Conservation (phyloP, 2,797 vertebrate species). For the Podargus strigoides region DNA sequence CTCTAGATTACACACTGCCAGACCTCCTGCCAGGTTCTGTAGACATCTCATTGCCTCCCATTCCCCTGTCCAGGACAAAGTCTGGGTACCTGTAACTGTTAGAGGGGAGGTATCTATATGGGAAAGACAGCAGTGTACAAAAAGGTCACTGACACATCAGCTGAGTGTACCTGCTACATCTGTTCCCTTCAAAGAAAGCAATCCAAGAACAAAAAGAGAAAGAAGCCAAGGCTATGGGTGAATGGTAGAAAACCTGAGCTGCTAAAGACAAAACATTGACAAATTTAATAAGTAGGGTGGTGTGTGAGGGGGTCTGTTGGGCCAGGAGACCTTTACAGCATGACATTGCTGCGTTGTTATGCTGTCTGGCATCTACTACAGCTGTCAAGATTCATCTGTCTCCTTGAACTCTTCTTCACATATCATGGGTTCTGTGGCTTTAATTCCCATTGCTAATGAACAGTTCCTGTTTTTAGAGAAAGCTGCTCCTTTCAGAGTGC, state of each 20-base stretch:
- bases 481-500: not conserved
- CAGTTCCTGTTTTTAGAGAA: not conserved
- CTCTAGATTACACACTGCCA: not conserved
- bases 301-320: not conserved
- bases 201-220: not conserved
- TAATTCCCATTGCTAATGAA: not conserved
- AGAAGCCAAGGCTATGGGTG: not conserved
- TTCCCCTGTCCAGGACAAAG: not conserved
- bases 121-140: not conserved
- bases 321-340: not conserved
- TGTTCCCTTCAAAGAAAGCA: not conserved
- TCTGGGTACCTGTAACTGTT: not conserved
- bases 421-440: not conserved
- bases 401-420: not conserved
- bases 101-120: not conserved
- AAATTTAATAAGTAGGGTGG: not conserved
- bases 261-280: not conserved
- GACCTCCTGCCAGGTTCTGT: not conserved
- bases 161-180: not conserved
- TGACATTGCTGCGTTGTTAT: not conserved
- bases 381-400: not conserved
- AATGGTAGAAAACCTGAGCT: not conserved
- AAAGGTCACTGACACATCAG: not conserved
- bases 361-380: not conserved
- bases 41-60: not conserved